These are phyloP conservation scores for Halichoerus grypus DNA, from an alignment of 2,113 vertebrate genomes.

Conservation along the genomic window DNA sequence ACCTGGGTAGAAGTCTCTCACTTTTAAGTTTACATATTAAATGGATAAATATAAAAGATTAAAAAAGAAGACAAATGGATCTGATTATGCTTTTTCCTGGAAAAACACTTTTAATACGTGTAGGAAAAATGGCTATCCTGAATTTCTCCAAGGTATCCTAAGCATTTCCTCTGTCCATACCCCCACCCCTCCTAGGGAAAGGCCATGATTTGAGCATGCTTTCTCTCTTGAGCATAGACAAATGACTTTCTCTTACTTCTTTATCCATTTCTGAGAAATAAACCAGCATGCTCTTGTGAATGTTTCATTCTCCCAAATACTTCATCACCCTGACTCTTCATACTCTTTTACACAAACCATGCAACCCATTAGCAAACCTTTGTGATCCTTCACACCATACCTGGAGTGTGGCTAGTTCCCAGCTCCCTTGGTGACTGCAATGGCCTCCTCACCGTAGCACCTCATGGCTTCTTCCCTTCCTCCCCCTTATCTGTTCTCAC, in stretches of 20 bases:
- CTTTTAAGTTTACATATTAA: background rate
- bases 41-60: background rate
- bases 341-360: background rate
- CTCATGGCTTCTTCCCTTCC: background rate
- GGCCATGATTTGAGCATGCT: background rate
- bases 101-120: background rate
- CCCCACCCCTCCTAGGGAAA: too few species aligned
- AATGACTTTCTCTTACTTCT: background rate
- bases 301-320: background rate
- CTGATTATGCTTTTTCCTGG: background rate
- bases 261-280: background rate
- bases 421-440: background rate
- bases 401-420: background rate
- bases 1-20: background rate
- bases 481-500: background rate
- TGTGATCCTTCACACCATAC: background rate
- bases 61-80: background rate
- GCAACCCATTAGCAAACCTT: background rate
- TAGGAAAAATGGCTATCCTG: background rate
- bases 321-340: background rate
- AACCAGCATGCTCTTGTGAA: rapidly evolving
- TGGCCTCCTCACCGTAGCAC: background rate
- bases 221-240: background rate
- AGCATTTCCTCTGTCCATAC: rapidly evolving
- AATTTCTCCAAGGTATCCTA: background rate